Percentiles rank a stretch among this genome's conserved stretches.
Conservation (phyloP, 2,113 vertebrate genomes). For the Dasypus novemcinctus region DNA sequence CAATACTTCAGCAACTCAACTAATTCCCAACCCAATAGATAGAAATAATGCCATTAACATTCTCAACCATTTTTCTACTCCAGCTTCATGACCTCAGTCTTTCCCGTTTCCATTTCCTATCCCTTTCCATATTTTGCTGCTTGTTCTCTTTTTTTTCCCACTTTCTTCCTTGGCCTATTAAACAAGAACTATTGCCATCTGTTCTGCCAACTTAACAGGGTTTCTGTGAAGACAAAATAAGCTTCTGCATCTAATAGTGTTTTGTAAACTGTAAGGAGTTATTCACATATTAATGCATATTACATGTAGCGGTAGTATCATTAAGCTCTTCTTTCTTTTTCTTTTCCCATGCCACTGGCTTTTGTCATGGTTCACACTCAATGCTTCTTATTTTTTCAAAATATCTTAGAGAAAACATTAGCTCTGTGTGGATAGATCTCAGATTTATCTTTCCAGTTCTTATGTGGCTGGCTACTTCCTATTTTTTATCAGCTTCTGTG, state of each 20-base stretch:
- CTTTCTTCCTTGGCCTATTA: background rate
- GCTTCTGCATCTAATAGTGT: background rate
- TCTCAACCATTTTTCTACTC: background rate
- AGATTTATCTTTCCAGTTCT: background rate
- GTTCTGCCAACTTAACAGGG: background rate
- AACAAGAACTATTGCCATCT: slow-evolving; percentile 56
- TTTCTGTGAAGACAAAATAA: slow-evolving; percentile 53
- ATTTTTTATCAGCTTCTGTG: too few species aligned
- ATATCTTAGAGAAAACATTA: background rate
- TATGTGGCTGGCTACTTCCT: background rate
- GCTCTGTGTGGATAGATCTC: background rate
- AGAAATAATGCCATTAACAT: background rate
- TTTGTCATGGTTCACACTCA: background rate
- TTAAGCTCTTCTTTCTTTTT: slow-evolving; percentile 28
- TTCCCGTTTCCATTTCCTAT: background rate
- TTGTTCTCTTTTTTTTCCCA: background rate
- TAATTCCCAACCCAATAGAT: background rate
- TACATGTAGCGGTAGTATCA: background rate
- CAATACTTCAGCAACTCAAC: background rate
- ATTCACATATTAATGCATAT: background rate
- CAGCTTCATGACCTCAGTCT: background rate
- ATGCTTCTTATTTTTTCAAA: background rate
- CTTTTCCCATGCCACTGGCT: background rate
- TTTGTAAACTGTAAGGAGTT: slow-evolving; percentile 46
- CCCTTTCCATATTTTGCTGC: background rate